Conservation (phyloP, 2,888 invertebrate species). For the Drosophila acutilabella region DNA sequence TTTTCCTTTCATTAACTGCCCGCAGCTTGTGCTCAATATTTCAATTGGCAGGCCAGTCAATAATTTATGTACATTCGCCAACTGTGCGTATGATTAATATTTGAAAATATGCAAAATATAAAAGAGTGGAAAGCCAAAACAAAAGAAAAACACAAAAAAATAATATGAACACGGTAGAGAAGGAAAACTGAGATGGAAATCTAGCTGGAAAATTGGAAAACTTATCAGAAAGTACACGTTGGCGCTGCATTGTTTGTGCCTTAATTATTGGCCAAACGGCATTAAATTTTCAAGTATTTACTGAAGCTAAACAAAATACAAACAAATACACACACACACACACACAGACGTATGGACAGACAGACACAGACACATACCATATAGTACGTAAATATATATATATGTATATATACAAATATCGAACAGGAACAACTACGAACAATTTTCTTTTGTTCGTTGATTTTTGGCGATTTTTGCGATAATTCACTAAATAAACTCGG, state of each 20-base stretch:
- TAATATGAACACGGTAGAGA: background rate
- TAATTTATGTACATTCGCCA: slow-evolving; percentile 51
- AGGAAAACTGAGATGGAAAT: background rate
- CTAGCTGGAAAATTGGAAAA: slow-evolving; percentile 15
- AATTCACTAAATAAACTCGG: slow-evolving; percentile 69
- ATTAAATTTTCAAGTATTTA: slow-evolving; percentile 79
- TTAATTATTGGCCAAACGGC: slow-evolving; percentile 77
- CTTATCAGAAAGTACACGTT: slow-evolving; percentile 21
- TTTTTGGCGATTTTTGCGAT: slow-evolving; percentile 54
- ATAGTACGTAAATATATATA: background rate
- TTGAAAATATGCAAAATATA: slow-evolving; percentile 40
- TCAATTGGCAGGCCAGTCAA: slow-evolving; percentile 19
- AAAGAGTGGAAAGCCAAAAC: slow-evolving; percentile 5
- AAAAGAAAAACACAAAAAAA: slow-evolving; percentile 9
- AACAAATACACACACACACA: slow-evolving; percentile 42
- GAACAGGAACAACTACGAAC: slow-evolving; percentile 15
- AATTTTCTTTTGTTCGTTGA: slow-evolving; percentile 40
- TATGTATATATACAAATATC: background rate
- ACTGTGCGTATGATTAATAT: slow-evolving; percentile 78
- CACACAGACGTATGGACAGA: background rate
- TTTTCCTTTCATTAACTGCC: slow-evolving; percentile 19
- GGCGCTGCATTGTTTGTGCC: slow-evolving; percentile 58
- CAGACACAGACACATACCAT: background rate
- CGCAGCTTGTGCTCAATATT: slow-evolving; percentile 37
- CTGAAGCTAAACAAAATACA: slow-evolving; percentile 76